These are phyloP conservation scores for Varanus komodoensis DNA, from an alignment of 2,113 vertebrate genomes.

Conservation along the genomic window DNA sequence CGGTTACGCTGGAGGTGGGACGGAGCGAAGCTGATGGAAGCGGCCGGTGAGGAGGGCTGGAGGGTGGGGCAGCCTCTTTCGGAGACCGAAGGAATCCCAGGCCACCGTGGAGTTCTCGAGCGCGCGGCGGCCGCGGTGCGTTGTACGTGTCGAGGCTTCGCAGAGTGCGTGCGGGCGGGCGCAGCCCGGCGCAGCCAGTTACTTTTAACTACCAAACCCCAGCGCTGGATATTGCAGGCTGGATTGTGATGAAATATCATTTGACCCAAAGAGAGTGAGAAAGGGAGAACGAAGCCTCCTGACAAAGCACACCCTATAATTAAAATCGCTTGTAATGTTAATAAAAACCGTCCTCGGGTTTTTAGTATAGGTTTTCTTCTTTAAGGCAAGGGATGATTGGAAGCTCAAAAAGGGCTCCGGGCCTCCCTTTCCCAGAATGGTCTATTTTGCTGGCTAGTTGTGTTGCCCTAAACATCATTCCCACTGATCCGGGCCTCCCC, in stretches of 20 bases:
- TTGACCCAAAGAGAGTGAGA: too few species aligned
- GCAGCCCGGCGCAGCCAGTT: not conserved
- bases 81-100: constrained; percentile 34
- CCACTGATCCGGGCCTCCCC: too few species aligned
- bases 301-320: not conserved
- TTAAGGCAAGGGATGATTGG: not conserved
- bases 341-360: not conserved
- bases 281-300: not conserved
- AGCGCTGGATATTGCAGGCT: not conserved
- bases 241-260: not conserved
- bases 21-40: not conserved
- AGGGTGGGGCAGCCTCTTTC: not conserved
- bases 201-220: not conserved
- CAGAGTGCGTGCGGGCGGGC: not conserved
- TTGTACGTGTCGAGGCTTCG: not conserved
- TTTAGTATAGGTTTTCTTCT: too few species aligned
- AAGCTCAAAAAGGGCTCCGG: not conserved
- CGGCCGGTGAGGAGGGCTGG: not conserved
- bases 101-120: constrained; percentile 16
- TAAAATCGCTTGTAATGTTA: not conserved
- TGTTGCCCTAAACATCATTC: not conserved
- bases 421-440: not conserved
- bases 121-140: not conserved
- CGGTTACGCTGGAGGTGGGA: not conserved
- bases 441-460: not conserved